phyloP scores from a whole-genome alignment of 2,888 invertebrate species.

The Reticulitermes lucifugus region DNA sequence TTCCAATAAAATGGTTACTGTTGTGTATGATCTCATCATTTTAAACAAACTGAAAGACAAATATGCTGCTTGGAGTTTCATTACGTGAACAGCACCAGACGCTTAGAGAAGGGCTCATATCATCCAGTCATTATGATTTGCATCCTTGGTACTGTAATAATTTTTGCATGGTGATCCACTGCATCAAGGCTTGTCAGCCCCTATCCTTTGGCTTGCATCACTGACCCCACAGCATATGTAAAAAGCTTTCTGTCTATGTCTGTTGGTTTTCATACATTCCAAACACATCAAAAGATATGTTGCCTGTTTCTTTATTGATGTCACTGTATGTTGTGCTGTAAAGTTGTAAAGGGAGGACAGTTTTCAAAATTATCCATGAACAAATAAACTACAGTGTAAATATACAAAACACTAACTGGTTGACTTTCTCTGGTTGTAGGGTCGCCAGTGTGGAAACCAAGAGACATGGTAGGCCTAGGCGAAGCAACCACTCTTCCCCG shows the following conservation, averaged over 20 bases:
- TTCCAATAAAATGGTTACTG: constrained; percentile 13
- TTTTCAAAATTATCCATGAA: constrained; percentile 9
- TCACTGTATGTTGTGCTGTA: constrained; percentile 27
- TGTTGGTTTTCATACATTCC: constrained; percentile 61
- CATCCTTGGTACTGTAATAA: neutral
- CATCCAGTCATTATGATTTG: neutral
- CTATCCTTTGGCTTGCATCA: constrained; percentile 28
- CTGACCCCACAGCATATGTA: constrained; percentile 51
- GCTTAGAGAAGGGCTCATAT: neutral
- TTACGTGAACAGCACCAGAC: neutral
- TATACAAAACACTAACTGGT: constrained; percentile 57
- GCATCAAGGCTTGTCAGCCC: neutral
- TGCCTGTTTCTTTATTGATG: constrained; percentile 29
- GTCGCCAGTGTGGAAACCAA: constrained; percentile 98
- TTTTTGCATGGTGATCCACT: neutral
- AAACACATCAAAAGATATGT: constrained; percentile 39
- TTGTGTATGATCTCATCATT: constrained; percentile 3
- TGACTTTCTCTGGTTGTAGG: constrained; percentile 75
- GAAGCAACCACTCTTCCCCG: constrained; percentile 74
- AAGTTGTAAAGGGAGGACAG: constrained; percentile 19
- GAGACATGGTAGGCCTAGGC: constrained; percentile 76
- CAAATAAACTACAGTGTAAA: neutral
- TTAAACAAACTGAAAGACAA: neutral
- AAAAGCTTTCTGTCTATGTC: constrained; percentile 58
- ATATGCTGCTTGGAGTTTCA: neutral